Percentiles rank a stretch among this genome's conserved stretches.
Conservation (phyloP, 1,140 invertebrate species). For the Solenopsis invicta region DNA sequence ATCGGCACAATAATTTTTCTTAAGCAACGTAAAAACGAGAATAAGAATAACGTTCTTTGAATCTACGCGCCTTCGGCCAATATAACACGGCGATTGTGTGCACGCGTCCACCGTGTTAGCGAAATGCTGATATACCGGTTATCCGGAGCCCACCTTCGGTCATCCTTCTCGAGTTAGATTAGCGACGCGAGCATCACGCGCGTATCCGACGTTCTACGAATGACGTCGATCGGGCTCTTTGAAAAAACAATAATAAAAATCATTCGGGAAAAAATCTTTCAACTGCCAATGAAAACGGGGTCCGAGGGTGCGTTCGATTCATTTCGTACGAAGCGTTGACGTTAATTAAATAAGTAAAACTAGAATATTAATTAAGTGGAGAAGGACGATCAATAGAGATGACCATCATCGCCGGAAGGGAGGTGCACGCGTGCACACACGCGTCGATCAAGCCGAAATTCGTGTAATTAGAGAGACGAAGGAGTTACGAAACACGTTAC, state of each 20-base stretch:
- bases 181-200: constrained; percentile 15
- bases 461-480: constrained; percentile 45
- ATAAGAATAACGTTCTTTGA: constrained; percentile 79
- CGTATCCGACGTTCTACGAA: background rate
- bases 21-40: constrained; percentile 84
- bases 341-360: constrained; percentile 26
- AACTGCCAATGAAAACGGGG: constrained; percentile 42
- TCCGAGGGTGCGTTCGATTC: constrained; percentile 1
- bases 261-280: constrained; percentile 10
- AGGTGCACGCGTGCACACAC: constrained; percentile 59
- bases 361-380: constrained; percentile 24
- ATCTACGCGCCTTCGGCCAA: constrained; percentile 71
- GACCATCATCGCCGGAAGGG: constrained; percentile 22
- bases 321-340: constrained; percentile 27
- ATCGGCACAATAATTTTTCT: constrained; percentile 88
- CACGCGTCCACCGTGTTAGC: background rate
- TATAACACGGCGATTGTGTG: constrained; percentile 22
- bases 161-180: constrained; percentile 53
- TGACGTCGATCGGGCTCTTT: background rate
- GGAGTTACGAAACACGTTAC: constrained; percentile 31
- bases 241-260: constrained; percentile 13
- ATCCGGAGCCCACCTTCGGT: constrained; percentile 9
- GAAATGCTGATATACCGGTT: background rate
- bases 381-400: constrained; percentile 37
- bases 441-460: constrained; percentile 34